Evolutionary conservation across 2,888 invertebrate genomes (phyloP), one percentile per base, ranked within the genome.

Genomic region (Agonopterix heracliana): DNA sequence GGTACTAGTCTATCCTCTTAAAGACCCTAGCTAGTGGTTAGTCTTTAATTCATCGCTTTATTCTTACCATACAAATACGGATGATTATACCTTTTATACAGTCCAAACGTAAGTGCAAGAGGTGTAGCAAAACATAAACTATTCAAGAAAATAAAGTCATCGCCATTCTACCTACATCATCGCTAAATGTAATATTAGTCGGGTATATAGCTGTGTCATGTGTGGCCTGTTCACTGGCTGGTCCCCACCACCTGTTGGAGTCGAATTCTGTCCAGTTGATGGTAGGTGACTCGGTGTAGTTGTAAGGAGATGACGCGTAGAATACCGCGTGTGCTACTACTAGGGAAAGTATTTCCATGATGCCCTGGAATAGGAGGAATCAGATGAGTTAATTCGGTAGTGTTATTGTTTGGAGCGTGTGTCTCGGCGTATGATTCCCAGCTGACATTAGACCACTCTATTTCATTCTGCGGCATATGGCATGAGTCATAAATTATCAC

Each of bases 181-280:
- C 41, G 9, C 13, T 12, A 11, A 11, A 41, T 2, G 13, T 13
- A 12, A 41, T 41, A 9, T 12, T 41, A 12, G 41, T 12, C 9
- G 34, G 11, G 34, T 26, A 26, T 10, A 44, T 34, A 34, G 45
- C 11, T 4, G 34, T 44, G 34, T 44, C 44, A 11, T 44, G 44
- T 26, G 9, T 44, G n/a, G 26, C 44, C 34, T 44, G n/a, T 9
- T 44, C n/a, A 8, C 10, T 34, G 9, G 44, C 2, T 2, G 58
- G 0, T 66, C 78, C 0, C 86, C 87, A 44, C 44, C 44, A 44
- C 3, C 34, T 44, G n/a, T 11, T 44, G 7, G 26, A 9, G 34
- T 34, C 13, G 9, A 44, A n/a, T 9, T 26, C 44, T 3, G 44
- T 44, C 44, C 44, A 44, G 34, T 44, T 44, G 26, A 44, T 34